Conservation (phyloP, 2,113 vertebrate genomes). For the Prietella phreatophila region DNA sequence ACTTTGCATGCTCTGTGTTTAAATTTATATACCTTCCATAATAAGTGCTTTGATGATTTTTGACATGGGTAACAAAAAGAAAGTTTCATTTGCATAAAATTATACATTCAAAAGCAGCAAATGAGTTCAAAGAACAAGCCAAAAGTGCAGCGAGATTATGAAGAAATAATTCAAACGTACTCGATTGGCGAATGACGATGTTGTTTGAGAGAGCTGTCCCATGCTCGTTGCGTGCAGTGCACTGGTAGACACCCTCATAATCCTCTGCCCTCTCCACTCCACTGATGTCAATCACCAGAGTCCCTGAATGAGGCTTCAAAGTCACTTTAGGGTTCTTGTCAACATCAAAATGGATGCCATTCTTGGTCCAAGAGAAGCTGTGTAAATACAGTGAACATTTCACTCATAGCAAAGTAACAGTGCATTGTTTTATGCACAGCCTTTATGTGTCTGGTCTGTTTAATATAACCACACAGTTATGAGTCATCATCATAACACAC, state of each 20-base stretch:
- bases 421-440: background rate
- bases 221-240: slow-evolving; percentile 87
- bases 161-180: slow-evolving; percentile 69
- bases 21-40: slow-evolving; percentile 63
- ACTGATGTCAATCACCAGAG: slow-evolving; percentile 88
- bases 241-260: slow-evolving; percentile 93
- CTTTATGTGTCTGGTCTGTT: background rate
- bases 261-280: slow-evolving; percentile 81
- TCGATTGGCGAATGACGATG: slow-evolving; percentile 86
- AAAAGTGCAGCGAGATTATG: background rate
- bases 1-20: slow-evolving; percentile 49
- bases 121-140: background rate
- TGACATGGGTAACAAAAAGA: slow-evolving; percentile 52
- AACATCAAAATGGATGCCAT: slow-evolving; percentile 92
- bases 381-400: background rate
- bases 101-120: background rate
- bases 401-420: background rate
- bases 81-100: slow-evolving; percentile 21
- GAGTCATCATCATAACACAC: background rate
- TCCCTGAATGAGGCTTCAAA: slow-evolving; percentile 86
- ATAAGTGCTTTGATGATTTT: slow-evolving; percentile 61
- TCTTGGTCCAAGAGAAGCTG: slow-evolving; percentile 95
- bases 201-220: slow-evolving; percentile 93
- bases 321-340: slow-evolving; percentile 83
- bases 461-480: background rate